Conservation (phyloP, 2,797 vertebrate species). For the Epinephelus awoara region DNA sequence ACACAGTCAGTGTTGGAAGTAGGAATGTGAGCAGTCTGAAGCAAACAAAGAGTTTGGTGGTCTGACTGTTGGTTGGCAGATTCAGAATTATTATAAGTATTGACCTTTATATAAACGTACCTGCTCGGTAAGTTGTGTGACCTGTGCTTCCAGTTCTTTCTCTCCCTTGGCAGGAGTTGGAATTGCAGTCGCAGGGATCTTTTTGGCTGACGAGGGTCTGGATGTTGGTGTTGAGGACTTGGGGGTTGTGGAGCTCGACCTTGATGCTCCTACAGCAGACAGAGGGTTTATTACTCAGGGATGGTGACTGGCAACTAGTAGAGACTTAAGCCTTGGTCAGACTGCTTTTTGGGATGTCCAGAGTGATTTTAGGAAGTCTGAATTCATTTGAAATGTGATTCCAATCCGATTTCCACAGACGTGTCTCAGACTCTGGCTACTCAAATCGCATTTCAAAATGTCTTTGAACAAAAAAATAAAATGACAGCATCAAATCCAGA, state of each 20-base stretch:
- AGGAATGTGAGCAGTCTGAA: not conserved
- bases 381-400: too few species aligned
- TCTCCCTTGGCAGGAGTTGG: slow-evolving; percentile 93
- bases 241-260: slow-evolving; percentile 89
- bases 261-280: slow-evolving; percentile 90
- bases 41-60: not conserved
- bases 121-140: slow-evolving; percentile 97
- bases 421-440: too few species aligned
- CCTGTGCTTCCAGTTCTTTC: slow-evolving; percentile 98
- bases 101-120: slow-evolving; percentile 70
- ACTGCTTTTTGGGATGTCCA: too few species aligned
- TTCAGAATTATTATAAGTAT: not conserved
- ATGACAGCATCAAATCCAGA: too few species aligned
- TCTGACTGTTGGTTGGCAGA: not conserved
- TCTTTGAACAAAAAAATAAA: too few species aligned
- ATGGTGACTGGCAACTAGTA: not conserved
- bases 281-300: slow-evolving; percentile 1
- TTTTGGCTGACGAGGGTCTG: slow-evolving; percentile 98
- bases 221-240: slow-evolving; percentile 97
- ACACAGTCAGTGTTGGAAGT: not conserved
- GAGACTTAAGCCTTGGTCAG: not conserved
- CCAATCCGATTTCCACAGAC: too few species aligned
- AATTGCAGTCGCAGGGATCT: slow-evolving; percentile 84
- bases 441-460: too few species aligned
- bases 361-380: too few species aligned